phyloP scores from a whole-genome alignment of 2,797 vertebrate genomes.

The Myotis vivesi region DNA sequence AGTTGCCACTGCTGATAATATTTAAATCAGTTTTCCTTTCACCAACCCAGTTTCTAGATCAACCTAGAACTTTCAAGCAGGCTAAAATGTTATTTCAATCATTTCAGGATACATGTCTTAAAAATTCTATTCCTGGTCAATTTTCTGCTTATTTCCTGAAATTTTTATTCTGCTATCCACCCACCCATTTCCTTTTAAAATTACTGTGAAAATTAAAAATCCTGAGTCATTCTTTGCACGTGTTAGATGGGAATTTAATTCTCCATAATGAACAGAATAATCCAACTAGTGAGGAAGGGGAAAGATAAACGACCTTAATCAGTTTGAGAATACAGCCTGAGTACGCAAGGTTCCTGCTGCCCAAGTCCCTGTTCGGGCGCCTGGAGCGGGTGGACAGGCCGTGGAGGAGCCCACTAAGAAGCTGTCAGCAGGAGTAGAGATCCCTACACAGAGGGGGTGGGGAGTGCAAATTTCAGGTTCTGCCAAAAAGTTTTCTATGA shows the following conservation, averaged over 20 bases:
- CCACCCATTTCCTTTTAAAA: neutral
- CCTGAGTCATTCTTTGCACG: neutral
- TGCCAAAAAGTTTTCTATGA: neutral
- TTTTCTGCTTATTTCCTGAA: constrained; percentile 32
- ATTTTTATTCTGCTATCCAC: neutral
- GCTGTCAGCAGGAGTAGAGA: neutral
- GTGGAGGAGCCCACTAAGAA: too few species aligned
- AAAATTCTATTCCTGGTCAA: neutral
- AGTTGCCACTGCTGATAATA: neutral
- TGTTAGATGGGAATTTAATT: neutral
- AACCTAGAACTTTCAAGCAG: neutral
- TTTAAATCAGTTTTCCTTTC: constrained; percentile 41
- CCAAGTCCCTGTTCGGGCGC: neutral
- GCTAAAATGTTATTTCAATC: neutral
- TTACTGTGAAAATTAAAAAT: constrained; percentile 11
- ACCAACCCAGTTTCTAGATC: neutral
- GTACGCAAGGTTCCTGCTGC: neutral
- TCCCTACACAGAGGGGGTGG: accelerated
- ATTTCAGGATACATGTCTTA: neutral
- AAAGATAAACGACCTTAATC: neutral
- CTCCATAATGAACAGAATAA: neutral
- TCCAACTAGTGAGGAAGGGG: neutral
- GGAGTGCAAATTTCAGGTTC: neutral
- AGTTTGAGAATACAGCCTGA: neutral
- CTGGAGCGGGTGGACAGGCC: too few species aligned